Evolutionary conservation across 2,797 vertebrate genomes (phyloP), one percentile per base, ranked within the genome.

Genomic region (Smutsia gigantea): DNA sequence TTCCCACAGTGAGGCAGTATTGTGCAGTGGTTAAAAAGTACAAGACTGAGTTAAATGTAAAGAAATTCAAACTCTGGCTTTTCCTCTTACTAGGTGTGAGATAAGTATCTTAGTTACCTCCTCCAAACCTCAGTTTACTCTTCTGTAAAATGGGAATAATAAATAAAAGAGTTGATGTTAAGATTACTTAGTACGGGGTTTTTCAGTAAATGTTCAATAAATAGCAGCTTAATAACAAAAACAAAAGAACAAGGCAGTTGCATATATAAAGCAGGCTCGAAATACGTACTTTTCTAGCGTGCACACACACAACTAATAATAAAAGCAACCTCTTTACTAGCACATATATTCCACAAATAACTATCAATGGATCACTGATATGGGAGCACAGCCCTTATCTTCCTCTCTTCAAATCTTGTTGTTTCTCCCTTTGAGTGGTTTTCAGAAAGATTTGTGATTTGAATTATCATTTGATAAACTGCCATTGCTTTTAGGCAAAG

Each of bases 1-100:
- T 90, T 78, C 90, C 63, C 85, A 97, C 81, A 79, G 42, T 79
- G 86, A 95, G 86, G 75, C 81, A 97, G 34, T 95, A 46, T 79
- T 71, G 42, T 61, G 68, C 66, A 96, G 68, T 93, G 46, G 29
- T 68, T 68, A 68, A 75, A 93, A 74, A 69, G 17, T 53, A 77
- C 7, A 66, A 17, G 27, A 74, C 39, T 74, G 1, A 63, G 19
- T 69, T 5, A 87, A 90, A 75, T n/a, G 37, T 46, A 92, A 92
- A 51, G 14, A 49, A 53, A 88, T 71, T 82, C 31, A 74, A 64
- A 90, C 79, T 59, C 3, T 92, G n/a, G 17, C 21, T 79, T 93
- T 94, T 75, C 25, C 12, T 95, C 55, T 82, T 53, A 88, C 37
- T 46, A 89, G 7, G 5, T 57, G 3, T 57, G 71, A 57, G 3